phyloP scores from a whole-genome alignment of 2,888 invertebrate species.

The Bembecia ichneumoniformis region DNA sequence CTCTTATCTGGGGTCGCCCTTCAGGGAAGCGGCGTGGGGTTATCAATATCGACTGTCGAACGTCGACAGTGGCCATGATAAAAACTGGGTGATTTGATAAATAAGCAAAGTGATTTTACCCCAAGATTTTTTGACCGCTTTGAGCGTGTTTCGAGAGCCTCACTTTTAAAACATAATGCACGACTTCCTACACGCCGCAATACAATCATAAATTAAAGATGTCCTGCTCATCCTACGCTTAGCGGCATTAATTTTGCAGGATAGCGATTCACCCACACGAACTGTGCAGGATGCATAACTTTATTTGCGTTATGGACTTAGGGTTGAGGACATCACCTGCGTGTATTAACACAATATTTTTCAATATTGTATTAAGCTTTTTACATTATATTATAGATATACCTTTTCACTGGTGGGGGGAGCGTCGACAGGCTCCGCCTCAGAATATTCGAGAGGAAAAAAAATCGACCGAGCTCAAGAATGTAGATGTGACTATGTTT shows the following conservation, averaged over 20 bases:
- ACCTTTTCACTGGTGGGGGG: too few relatives aligned
- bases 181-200: not conserved
- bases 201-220: not conserved
- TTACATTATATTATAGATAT: too few relatives aligned
- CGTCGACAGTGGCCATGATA: slow-evolving; percentile 7
- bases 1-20: slow-evolving; percentile 34
- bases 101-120: not conserved
- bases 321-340: not conserved
- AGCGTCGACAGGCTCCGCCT: too few relatives aligned
- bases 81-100: not conserved
- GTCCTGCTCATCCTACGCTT: not conserved
- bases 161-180: not conserved
- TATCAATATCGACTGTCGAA: slow-evolving; percentile 22
- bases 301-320: not conserved
- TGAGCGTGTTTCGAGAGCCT: too few relatives aligned
- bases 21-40: slow-evolving; percentile 34
- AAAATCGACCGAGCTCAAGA: too few relatives aligned
- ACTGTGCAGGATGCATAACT: not conserved
- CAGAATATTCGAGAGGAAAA: too few relatives aligned
- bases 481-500: too few relatives aligned
- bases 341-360: too few relatives aligned
- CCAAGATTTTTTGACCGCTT: not conserved
- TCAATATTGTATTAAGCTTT: too few relatives aligned
- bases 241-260: not conserved
- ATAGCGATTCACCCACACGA: not conserved